A percentile compares a stretch with the other conserved stretches of the same genome.
Conservation (phyloP, 2,797 vertebrate genomes). For the Melanotaenia parkinsoni region DNA sequence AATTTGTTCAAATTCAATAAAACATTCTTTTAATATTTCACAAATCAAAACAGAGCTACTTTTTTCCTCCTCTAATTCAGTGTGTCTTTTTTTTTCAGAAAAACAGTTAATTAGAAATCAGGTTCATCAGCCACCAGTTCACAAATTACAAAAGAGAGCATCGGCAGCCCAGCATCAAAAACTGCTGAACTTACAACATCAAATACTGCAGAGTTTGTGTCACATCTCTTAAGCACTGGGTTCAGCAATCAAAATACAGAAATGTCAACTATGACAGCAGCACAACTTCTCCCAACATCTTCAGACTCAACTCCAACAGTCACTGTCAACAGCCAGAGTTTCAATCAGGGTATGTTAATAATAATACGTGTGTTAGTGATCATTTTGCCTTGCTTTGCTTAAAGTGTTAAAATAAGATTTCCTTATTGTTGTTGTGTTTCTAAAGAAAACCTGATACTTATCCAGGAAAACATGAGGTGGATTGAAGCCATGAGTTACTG, state of each 20-base stretch:
- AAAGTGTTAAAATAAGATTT: not conserved
- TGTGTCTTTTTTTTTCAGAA: slow-evolving; percentile 38
- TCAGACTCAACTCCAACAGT: slow-evolving; percentile 13
- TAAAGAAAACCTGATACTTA: slow-evolving; percentile 67
- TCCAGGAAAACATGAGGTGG: slow-evolving; percentile 75
- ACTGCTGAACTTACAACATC: slow-evolving; percentile 11
- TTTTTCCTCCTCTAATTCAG: not conserved
- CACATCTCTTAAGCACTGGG: slow-evolving; percentile 16
- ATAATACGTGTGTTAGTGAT: not conserved
- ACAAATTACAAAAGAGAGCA: slow-evolving; percentile 14
- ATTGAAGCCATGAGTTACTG: slow-evolving; percentile 74
- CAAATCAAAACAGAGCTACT: not conserved
- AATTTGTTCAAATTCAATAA: not conserved
- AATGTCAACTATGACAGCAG: slow-evolving; percentile 17
- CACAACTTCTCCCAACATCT: slow-evolving; percentile 9
- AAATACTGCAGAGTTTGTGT: slow-evolving; percentile 16
- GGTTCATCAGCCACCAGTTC: slow-evolving; percentile 5
- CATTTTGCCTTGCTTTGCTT: slow-evolving; percentile 5
- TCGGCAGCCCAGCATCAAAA: slow-evolving; percentile 6
- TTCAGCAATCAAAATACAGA: slow-evolving; percentile 25
- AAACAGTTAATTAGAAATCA: slow-evolving; percentile 8
- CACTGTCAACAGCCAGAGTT: slow-evolving; percentile 17
- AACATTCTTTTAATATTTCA: slow-evolving; percentile 1
- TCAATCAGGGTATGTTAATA: slow-evolving; percentile 41
- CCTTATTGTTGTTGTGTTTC: slow-evolving; percentile 17